Evolutionary conservation across 2,888 invertebrate species (phyloP), one percentile per base, ranked within the genome.

Genomic region (Aphidoletes aphidimyza): DNA sequence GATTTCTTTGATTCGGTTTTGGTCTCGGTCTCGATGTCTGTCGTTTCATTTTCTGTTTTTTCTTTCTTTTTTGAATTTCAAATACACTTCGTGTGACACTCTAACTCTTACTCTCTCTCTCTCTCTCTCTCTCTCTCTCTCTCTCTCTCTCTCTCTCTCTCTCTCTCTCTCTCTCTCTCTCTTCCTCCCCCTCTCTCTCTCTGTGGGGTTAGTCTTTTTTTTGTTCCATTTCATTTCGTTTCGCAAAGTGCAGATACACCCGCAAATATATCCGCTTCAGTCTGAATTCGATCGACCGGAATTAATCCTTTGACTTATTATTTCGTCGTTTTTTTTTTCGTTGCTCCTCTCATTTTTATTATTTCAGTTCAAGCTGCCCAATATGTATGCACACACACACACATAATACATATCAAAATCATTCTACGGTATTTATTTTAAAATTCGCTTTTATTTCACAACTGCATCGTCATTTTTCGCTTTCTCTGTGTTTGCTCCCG

Each of bases 221-320:
- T 8, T 69, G 0, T 30, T 30, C 30, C 30, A 9, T 11, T 30
- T 54, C 14, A 6, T 54, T 54, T 54, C n/a, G n/a, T n/a, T n/a
- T n/a, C n/a, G 2, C 22, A 6, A 54, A 54, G 5, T 54, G 47
- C 47, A 54, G 22, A 54, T 54, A 54, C 22, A 54, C 69, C 34
- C 69, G 69, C 69, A 69, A 30, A 81, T 81, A 37, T 30, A 37
- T 81, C 37, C 81, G 81, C n/a, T 22, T 81, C 22, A 37, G 78
- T 34, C 69, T 69, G 81, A n/a, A 37, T 81, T 81, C 81, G 81
- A 37, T 81, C 81, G 81, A 81, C 36, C 37, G 81, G 78, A 81
- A 81, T 37, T 81, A 81, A 81, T 81, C 81, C 37, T 81, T 37
- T 81, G 81, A 81, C 81, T 37, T 81, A 81, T 81, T 22, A 81